phyloP scores from a whole-genome alignment of 2,888 invertebrate genomes.

The Crocallis elinguaria region DNA sequence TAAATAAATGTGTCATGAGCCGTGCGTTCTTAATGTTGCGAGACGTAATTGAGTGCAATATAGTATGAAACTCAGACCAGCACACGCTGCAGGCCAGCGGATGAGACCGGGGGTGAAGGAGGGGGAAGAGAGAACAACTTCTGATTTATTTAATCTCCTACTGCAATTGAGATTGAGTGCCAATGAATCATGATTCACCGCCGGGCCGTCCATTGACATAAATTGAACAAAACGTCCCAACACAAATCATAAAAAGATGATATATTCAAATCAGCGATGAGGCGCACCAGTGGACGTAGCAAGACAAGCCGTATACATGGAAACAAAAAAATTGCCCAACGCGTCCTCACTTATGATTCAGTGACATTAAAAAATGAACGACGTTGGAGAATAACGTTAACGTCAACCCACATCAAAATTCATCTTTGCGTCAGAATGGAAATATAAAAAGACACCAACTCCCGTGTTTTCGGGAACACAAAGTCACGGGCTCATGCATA shows the following conservation, averaged over 20 bases:
- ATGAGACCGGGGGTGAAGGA: constrained; percentile 28
- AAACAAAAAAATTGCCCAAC: constrained; percentile 51
- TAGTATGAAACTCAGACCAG: constrained; percentile 51
- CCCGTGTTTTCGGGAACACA: constrained; percentile 50
- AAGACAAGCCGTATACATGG: constrained; percentile 33
- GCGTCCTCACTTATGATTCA: constrained; percentile 60
- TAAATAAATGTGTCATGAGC: constrained; percentile 14
- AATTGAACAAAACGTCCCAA: constrained; percentile 64
- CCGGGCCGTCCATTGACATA: constrained; percentile 55
- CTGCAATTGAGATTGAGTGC: constrained; percentile 60
- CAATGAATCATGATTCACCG: constrained; percentile 62
- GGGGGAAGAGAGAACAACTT: constrained; percentile 49
- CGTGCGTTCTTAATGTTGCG: constrained; percentile 39
- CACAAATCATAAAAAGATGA: constrained; percentile 40
- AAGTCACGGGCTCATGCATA: constrained; percentile 52
- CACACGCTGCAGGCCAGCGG: constrained; percentile 38
- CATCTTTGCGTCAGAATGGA: constrained; percentile 45
- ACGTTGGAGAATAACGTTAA: constrained; percentile 50
- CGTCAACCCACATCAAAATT: constrained; percentile 74
- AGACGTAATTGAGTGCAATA: constrained; percentile 56
- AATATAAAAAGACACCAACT: constrained; percentile 53
- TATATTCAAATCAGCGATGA: constrained; percentile 52
- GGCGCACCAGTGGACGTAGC: neutral
- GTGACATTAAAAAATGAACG: constrained; percentile 58
- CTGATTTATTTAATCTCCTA: constrained; percentile 65